Percentiles rank a stretch among this genome's conserved stretches.
Evolutionary conservation across 2,797 vertebrate genomes (phyloP).

Genomic region (Anas georgica): DNA sequence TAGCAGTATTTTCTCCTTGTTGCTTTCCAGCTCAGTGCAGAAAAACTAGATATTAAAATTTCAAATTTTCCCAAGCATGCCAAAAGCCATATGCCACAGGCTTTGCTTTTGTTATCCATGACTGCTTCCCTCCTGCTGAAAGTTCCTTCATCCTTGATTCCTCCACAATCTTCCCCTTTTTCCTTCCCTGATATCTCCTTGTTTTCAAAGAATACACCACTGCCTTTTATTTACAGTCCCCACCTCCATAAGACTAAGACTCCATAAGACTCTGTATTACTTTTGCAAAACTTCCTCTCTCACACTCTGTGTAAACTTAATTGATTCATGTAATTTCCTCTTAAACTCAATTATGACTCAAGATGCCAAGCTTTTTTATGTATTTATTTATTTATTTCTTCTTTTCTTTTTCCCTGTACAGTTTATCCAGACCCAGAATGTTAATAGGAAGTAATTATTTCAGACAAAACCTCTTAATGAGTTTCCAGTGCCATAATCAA

Average conservation of each 20-base stretch:
- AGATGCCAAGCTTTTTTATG: neutral
- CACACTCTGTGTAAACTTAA: neutral
- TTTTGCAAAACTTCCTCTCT: neutral
- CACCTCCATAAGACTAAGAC: neutral
- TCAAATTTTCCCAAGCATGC: neutral
- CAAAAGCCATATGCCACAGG: neutral
- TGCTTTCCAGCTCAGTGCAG: fast-evolving
- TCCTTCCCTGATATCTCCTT: neutral
- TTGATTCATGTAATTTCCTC: neutral
- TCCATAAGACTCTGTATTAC: neutral
- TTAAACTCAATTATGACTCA: neutral
- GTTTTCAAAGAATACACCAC: neutral
- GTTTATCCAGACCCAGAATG: neutral
- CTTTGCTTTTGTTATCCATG: neutral
- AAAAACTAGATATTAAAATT: neutral
- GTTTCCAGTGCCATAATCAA: neutral
- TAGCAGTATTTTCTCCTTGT: neutral
- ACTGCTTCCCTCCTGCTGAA: neutral
- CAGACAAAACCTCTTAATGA: neutral
- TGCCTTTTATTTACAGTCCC: neutral
- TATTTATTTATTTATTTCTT: too few species aligned
- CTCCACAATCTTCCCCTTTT: neutral
- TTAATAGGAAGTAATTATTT: neutral
- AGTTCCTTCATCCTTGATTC: neutral
- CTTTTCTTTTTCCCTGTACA: neutral